phyloP scores from a whole-genome alignment of 1,140 invertebrate species.

The Apis florea region DNA sequence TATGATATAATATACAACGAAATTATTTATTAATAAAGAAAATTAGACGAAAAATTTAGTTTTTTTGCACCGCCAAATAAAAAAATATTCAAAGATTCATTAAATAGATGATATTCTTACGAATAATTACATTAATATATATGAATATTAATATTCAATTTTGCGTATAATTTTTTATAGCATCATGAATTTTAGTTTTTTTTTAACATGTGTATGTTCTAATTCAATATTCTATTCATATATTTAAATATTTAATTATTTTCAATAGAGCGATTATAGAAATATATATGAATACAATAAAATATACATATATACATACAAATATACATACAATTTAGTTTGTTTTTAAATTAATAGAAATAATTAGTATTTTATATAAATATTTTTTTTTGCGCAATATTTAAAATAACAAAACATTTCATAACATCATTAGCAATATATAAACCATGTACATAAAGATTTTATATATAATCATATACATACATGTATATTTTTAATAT shows the following conservation, averaged over 20 bases:
- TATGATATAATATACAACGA: neutral
- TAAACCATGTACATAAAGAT: neutral
- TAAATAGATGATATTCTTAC: neutral
- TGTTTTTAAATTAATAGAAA: no score
- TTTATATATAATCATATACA: constrained; percentile 5
- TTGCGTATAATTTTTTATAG: neutral
- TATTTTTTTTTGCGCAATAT: neutral
- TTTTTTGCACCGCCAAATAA: neutral
- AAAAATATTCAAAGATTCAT: neutral
- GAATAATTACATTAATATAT: neutral
- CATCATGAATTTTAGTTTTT: neutral
- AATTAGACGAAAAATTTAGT: neutral
- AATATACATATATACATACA: no score
- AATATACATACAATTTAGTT: no score
- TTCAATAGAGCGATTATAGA: no score
- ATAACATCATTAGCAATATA: no score
- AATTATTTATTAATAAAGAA: neutral
- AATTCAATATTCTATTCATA: neutral
- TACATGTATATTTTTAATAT: neutral
- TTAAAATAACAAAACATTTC: neutral
- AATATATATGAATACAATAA: no score
- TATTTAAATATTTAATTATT: neutral
- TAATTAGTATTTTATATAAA: no score
- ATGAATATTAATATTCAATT: neutral
- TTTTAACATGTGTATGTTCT: neutral